These are phyloP conservation scores for Nezara viridula DNA, from an alignment of 2,888 invertebrate genomes.

Conservation along the genomic window DNA sequence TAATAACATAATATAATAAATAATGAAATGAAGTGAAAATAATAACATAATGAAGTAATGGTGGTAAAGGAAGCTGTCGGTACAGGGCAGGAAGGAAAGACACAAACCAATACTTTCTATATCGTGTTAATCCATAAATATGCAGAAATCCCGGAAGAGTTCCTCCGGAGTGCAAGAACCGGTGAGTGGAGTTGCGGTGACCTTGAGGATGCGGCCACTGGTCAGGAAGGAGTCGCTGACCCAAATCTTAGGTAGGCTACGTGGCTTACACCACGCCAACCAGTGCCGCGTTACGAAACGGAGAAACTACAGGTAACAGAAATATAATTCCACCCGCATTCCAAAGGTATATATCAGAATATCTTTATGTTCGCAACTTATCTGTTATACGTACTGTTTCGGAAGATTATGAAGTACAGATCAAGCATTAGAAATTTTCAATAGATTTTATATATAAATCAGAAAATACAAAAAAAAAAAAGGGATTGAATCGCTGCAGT, in stretches of 20 bases:
- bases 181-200: background rate
- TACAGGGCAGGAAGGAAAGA: background rate
- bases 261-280: background rate
- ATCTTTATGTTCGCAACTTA: background rate
- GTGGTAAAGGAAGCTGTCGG: background rate
- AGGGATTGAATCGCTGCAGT: no score
- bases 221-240: conserved; percentile 47
- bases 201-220: conserved; percentile 23
- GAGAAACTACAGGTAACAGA: conserved; percentile 34
- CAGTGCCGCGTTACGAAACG: background rate
- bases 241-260: conserved; percentile 20
- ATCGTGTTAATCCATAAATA: background rate
- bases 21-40: no score
- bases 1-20: no score
- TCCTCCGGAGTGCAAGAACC: background rate
- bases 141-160: background rate
- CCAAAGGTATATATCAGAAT: background rate
- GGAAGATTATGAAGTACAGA: background rate
- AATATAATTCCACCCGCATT: conserved; percentile 35
- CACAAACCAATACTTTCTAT: background rate
- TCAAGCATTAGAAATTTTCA: no score
- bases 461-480: no score
- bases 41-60: background rate
- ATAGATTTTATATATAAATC: no score
- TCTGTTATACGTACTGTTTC: no score